phyloP scores from a whole-genome alignment of 2,888 invertebrate species.

The Crematogaster levior region DNA sequence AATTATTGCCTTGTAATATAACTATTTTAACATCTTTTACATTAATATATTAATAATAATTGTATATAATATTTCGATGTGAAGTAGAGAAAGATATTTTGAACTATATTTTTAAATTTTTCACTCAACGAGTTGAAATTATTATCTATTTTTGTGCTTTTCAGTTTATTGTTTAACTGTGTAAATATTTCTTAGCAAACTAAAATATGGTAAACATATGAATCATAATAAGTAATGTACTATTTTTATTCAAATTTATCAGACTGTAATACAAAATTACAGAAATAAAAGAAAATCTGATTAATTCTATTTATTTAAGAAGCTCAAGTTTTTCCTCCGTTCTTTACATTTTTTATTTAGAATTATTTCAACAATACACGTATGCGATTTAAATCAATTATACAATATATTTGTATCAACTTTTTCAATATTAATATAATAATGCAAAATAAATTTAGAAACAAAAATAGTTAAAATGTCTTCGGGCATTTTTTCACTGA shows the following conservation, averaged over 20 bases:
- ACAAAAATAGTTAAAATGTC: not conserved
- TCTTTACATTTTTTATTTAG: not conserved
- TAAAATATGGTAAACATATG: not conserved
- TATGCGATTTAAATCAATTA: too few relatives aligned
- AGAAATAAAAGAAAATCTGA: not conserved
- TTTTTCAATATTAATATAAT: not conserved
- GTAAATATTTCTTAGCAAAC: not conserved
- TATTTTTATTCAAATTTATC: not conserved
- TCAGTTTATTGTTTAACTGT: not conserved
- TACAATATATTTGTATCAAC: not conserved
- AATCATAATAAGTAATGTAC: not conserved
- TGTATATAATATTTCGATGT: not conserved
- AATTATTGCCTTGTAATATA: too few relatives aligned
- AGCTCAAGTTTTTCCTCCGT: not conserved
- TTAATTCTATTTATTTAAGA: not conserved
- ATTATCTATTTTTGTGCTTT: not conserved
- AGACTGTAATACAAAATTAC: not conserved
- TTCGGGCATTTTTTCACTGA: not conserved
- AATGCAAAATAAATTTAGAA: not conserved
- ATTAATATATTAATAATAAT: too few relatives aligned
- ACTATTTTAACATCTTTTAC: too few relatives aligned
- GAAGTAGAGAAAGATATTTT: not conserved
- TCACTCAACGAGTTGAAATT: not conserved
- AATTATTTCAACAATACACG: not conserved
- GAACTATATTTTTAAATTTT: not conserved